Evolutionary conservation across 2,888 invertebrate genomes (phyloP), one percentile per base, ranked within the genome.

Genomic region (Alloplasta piceator): DNA sequence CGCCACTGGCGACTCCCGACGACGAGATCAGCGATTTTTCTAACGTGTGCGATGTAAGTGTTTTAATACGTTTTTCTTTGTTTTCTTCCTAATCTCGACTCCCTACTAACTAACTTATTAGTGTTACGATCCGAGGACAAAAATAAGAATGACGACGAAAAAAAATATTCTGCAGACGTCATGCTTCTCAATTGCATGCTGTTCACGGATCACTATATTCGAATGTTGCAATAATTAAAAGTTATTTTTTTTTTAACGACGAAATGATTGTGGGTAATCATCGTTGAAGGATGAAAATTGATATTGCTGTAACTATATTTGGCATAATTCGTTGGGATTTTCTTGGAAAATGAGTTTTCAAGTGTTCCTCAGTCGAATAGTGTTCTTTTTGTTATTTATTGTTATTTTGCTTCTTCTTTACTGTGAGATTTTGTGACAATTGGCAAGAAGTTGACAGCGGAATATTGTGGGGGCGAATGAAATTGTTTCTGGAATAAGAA

Each of bases 11-110:
- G 7, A 90, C 90, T 38, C 88, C 88, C 39, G 90, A 90, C 68
- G 90, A 90, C 84, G 88, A 89, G 84, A 88, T 82, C 84, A 89
- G 88, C 84, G 89, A 91, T 78, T 87, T 89, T 83, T 90, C 90
- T 87, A 91, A 91, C 85, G 86, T 86, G 74, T 89, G 86, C 72
- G 89, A 90, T 84, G 92, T 92, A 91, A 92, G 92, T 92, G 85
- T 87, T 86, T 80, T 76, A 73, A 77, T 81, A 43, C 50, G 36
- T 68, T 50, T 72, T 72, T 41, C 14, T 58, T 60, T 58, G 7
- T 61, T 70, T 56, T 64, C 41, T 39, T 39, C 12, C 60, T 71
- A 26, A 0, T 14, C 6, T 39, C 14, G 48, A n/a, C 2, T 12
- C 36, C 43, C 39, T 48, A 39, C 39, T 61, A 46, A 52, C 6